These are phyloP conservation scores for Saguinus midas DNA, from an alignment of 2,113 vertebrate genomes.

Conservation along the genomic window DNA sequence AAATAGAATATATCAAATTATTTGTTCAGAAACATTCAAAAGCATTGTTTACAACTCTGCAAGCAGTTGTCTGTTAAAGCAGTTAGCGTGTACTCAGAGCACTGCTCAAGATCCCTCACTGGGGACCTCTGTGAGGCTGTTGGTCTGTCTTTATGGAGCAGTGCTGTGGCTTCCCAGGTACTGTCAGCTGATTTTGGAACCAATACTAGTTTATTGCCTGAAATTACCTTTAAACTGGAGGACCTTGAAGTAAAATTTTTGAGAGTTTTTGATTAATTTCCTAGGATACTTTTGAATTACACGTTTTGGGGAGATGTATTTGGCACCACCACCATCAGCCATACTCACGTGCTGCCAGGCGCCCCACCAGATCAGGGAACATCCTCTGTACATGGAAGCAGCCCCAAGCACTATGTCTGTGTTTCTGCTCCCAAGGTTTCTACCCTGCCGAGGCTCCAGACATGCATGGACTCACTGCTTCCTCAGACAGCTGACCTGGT, in stretches of 20 bases:
- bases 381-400: fast-evolving
- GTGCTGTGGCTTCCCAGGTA: no score
- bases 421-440: no score
- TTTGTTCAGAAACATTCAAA: neutral
- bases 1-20: neutral
- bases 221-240: neutral
- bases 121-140: fast-evolving
- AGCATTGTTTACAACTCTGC: neutral
- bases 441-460: neutral
- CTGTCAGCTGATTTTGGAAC: neutral
- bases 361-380: neutral
- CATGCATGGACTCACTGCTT: neutral
- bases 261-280: neutral
- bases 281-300: neutral
- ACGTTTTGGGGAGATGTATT: neutral
- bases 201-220: neutral
- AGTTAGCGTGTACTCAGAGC: neutral
- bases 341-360: neutral
- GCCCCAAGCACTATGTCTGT: neutral
- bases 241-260: neutral
- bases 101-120: neutral
- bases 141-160: fast-evolving
- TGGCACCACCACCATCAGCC: neutral
- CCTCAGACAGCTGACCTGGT: neutral
- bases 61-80: neutral